Percentiles rank a stretch among this genome's conserved stretches.
Evolutionary conservation across 2,888 invertebrate genomes (phyloP).

Genomic region (Cerastoderma edule): DNA sequence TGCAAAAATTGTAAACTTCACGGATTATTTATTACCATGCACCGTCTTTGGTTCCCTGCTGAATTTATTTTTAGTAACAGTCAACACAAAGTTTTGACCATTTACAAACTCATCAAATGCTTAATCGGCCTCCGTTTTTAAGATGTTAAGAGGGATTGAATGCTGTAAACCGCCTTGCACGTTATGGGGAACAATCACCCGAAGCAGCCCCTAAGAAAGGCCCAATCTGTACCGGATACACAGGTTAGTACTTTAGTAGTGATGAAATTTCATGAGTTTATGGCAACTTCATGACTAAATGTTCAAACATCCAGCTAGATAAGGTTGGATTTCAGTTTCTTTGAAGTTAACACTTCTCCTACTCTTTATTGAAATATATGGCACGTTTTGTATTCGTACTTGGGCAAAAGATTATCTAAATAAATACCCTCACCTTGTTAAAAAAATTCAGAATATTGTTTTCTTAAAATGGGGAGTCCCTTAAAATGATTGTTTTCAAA

Average conservation of each 20-base stretch:
- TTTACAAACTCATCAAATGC: neutral
- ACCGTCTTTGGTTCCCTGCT: neutral
- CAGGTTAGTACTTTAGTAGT: constrained; percentile 72
- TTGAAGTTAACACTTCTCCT: no score
- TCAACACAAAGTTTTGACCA: constrained; percentile 5
- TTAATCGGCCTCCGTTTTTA: neutral
- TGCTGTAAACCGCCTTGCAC: neutral
- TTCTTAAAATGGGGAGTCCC: no score
- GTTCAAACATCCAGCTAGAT: no score
- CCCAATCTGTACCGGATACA: constrained; percentile 77
- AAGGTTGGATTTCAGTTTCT: no score
- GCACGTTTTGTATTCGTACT: no score
- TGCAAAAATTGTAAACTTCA: neutral
- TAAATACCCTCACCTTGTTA: no score
- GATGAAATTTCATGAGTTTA: no score
- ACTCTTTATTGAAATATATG: no score
- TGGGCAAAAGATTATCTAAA: no score
- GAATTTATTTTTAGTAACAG: constrained; percentile 19
- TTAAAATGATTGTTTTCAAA: no score
- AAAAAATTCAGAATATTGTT: no score
- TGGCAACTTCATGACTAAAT: no score
- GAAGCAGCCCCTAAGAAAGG: constrained; percentile 72
- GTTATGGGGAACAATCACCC: constrained; percentile 77
- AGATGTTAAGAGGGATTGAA: neutral
- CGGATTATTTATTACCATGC: neutral